Conservation (phyloP, 2,888 invertebrate species). For the Drosophila parthenogenetica region DNA sequence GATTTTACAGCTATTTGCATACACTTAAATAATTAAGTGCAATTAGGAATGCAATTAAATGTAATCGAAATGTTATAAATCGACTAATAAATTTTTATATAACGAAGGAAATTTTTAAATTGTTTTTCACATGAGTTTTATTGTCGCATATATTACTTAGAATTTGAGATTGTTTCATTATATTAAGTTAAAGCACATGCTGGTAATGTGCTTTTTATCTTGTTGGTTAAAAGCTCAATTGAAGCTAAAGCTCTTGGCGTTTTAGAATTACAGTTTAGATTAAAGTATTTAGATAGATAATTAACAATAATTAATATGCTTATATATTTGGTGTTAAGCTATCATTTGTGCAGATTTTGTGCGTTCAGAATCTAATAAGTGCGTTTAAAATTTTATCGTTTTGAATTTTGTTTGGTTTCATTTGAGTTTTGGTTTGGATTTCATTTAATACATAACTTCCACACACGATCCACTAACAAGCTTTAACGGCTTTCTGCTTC, state of each 20-base stretch:
- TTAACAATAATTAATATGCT: slow-evolving; percentile 25
- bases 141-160: slow-evolving; percentile 47
- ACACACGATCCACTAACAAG: slow-evolving; percentile 29
- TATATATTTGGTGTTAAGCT: slow-evolving; percentile 51
- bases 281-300: slow-evolving; percentile 24
- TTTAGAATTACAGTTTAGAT: slow-evolving; percentile 23
- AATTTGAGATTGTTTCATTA: slow-evolving; percentile 34
- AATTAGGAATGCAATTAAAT: slow-evolving; percentile 8
- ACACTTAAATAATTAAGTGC: slow-evolving; percentile 7
- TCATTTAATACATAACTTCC: slow-evolving; percentile 2
- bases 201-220: slow-evolving; percentile 4
- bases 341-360: slow-evolving; percentile 41
- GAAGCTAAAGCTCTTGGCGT: slow-evolving; percentile 46
- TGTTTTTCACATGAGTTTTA: slow-evolving; percentile 38
- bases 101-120: neutral
- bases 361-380: slow-evolving; percentile 36
- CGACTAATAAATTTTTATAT: neutral
- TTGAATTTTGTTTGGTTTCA: slow-evolving; percentile 22
- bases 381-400: slow-evolving; percentile 26
- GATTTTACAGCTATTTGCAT: slow-evolving; percentile 49
- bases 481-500: slow-evolving; percentile 69
- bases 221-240: slow-evolving; percentile 19
- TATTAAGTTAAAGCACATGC: slow-evolving; percentile 35
- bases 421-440: slow-evolving; percentile 29
- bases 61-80: neutral